Conservation (phyloP, 2,888 invertebrate species). For the Toxonevra muliebris region DNA sequence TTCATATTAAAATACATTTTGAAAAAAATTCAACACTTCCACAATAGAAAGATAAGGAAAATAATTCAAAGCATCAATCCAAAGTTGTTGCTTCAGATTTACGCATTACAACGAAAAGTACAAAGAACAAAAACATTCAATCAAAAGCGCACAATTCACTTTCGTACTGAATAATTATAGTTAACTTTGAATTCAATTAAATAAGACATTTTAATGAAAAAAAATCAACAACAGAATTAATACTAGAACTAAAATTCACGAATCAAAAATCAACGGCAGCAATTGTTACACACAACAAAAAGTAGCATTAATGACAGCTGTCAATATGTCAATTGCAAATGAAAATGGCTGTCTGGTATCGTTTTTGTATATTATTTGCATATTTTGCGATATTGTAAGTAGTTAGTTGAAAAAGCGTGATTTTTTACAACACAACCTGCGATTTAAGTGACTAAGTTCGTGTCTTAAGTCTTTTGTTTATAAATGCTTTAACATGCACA, state of each 20-base stretch:
- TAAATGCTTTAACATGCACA: background rate
- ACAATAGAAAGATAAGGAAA: no score
- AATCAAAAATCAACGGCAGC: background rate
- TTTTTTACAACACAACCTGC: background rate
- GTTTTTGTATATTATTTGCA: background rate
- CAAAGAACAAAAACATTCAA: background rate
- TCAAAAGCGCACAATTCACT: no score
- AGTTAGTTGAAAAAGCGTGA: conserved; percentile 7
- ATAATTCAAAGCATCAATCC: conserved; percentile 6
- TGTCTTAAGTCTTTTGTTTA: conserved; percentile 28
- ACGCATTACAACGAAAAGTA: background rate
- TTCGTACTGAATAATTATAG: no score
- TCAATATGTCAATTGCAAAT: conserved; percentile 2
- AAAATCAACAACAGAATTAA: no score
- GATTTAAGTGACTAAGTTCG: conserved; percentile 20
- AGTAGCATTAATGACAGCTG: background rate
- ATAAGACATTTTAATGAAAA: no score
- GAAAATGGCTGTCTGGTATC: background rate
- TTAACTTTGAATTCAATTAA: no score
- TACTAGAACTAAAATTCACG: background rate
- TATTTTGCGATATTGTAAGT: background rate
- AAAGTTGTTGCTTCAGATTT: conserved; percentile 9
- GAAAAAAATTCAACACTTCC: no score
- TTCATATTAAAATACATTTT: no score
- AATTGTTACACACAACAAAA: background rate